Base-by-base conservation (phyloP, 1,140 invertebrate species). In the Parapsyche elsis region DNA sequence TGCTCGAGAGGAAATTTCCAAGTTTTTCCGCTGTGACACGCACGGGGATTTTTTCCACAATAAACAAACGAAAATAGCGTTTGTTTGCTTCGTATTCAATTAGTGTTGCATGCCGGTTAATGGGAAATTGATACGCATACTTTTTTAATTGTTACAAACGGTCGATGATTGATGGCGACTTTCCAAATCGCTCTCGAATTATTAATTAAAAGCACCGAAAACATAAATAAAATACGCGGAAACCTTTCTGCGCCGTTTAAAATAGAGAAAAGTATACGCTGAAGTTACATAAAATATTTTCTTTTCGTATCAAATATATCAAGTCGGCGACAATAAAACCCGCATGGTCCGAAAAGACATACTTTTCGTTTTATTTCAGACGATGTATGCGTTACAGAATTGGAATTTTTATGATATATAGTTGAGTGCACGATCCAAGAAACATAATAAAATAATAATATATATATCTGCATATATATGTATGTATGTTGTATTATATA, bases 351-450 rank as follows among this genome's bases (percentile, higher is more conserved):
- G 64, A 67, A 67, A 23, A 67, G 19, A 67, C 64, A 67, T 67
- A 67, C 19, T 67, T 67, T 67, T 67, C 24, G 19, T 67, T 67
- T 67, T 67, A 67, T 67, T 23, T 67, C 64, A 12, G 19, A 67
- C 59, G 59, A 67, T 67, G n/a, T 67, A 30, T 67, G 64, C 64
- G 19, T 67, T 24, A 14, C 1, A 67, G 64, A 67, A 67, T 67
- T 24, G 64, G 64, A 26, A 67, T 67, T 67, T 67, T 67, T 67
- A 67, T 67, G 64, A 67, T 67, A 67, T 67, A 67, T 67, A 67
- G 64, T 14, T 14, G 24, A 26, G 23, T 9, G 21, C 24, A 9
- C 64, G 64, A 30, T 67, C 64, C 64, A 67, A 67, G 64, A 67
- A 67, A 67, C 10, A 53, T 53, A 67, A 12, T 23, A 23, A 26